Percentiles rank a stretch among this genome's conserved stretches.
These are phyloP conservation scores for Psilopsiagon aurifrons DNA, from an alignment of 2,113 vertebrate genomes.

Conservation along the genomic window DNA sequence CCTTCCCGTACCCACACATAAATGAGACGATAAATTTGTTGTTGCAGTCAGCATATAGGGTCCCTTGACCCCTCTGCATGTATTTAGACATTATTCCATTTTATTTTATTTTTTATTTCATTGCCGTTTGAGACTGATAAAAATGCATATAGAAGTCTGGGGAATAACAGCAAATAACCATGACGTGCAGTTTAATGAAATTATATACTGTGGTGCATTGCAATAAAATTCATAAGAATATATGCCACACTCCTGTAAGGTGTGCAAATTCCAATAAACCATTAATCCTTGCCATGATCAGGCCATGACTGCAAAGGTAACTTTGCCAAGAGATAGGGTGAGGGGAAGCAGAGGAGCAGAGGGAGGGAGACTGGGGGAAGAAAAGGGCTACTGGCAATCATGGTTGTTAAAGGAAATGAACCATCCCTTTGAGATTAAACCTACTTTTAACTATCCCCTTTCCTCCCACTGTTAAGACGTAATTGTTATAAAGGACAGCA, in stretches of 20 bases:
- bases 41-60: conserved; percentile 7
- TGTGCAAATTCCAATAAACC: conserved; percentile 31
- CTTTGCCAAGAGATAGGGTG: neutral
- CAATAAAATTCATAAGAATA: conserved; percentile 20
- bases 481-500: conserved; percentile 5
- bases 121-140: conserved; percentile 45
- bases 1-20: neutral
- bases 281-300: conserved; percentile 35
- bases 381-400: neutral
- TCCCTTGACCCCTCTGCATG: conserved; percentile 32
- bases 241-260: neutral
- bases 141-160: neutral
- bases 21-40: conserved; percentile 47
- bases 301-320: conserved; percentile 48
- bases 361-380: neutral
- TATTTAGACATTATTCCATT: conserved; percentile 42
- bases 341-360: neutral
- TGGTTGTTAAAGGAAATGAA: conserved; percentile 1
- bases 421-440: neutral
- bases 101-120: conserved; percentile 27
- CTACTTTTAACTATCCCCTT: neutral
- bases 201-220: neutral
- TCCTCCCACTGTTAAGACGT: neutral
- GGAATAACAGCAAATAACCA: conserved; percentile 23
- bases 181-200: conserved; percentile 34